These are phyloP conservation scores for Paramisgurnus dabryanus DNA, from an alignment of 2,113 vertebrate genomes.

Conservation along the genomic window DNA sequence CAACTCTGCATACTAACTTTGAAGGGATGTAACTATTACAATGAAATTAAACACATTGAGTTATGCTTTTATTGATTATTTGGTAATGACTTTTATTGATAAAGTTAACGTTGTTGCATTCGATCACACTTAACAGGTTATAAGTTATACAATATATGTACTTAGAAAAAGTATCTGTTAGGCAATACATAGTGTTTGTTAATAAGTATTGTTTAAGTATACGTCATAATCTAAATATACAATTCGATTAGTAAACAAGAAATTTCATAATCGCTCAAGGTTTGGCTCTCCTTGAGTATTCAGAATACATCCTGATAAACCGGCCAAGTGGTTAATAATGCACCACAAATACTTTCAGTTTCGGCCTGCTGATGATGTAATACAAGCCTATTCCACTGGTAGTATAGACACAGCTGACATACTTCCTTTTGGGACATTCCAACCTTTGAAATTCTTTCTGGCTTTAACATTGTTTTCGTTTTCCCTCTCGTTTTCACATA, in stretches of 20 bases:
- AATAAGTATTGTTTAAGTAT: neutral
- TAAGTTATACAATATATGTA: neutral
- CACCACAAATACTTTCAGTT: slow-evolving; percentile 25
- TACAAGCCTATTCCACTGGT: neutral
- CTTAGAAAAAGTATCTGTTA: neutral
- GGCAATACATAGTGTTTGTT: neutral
- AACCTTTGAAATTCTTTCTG: neutral
- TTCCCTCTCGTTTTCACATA: neutral
- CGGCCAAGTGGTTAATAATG: neutral
- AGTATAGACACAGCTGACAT: neutral
- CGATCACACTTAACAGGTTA: neutral
- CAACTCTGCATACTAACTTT: neutral
- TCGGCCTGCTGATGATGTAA: slow-evolving; percentile 26
- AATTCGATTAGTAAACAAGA: neutral
- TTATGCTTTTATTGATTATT: neutral
- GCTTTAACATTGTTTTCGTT: neutral
- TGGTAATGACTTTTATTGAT: no score
- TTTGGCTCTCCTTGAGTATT: neutral
- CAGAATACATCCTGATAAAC: neutral
- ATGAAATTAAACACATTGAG: neutral
- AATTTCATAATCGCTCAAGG: neutral
- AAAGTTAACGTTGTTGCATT: neutral
- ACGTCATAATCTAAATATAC: neutral
- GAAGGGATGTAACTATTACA: no score
- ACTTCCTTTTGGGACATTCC: slow-evolving; percentile 43